Conservation (phyloP, 2,113 vertebrate species). For the Otis tarda region DNA sequence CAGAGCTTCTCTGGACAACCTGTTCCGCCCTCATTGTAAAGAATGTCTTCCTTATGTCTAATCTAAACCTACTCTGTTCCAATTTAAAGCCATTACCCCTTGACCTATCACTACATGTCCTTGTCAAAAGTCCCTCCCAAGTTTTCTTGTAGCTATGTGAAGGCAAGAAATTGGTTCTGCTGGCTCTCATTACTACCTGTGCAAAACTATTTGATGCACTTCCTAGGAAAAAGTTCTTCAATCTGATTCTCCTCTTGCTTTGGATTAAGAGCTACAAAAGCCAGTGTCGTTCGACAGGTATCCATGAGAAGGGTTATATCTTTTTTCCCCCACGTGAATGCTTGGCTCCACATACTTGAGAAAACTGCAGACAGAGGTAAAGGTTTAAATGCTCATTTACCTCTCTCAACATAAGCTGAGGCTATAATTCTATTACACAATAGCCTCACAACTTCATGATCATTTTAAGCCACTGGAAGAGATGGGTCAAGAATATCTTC, state of each 20-base stretch:
- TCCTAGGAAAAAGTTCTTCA: background rate
- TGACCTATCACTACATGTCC: too few relatives aligned
- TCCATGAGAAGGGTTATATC: background rate
- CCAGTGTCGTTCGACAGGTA: background rate
- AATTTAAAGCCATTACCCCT: too few relatives aligned
- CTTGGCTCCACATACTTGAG: background rate
- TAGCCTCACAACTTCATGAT: background rate
- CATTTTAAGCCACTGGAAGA: background rate
- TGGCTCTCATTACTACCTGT: background rate
- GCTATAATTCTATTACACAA: background rate
- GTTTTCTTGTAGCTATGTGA: background rate
- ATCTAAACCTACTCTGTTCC: too few relatives aligned
- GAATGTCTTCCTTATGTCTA: too few relatives aligned
- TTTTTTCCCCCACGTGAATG: background rate
- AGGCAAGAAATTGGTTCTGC: background rate
- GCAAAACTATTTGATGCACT: background rate
- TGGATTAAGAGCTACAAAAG: background rate
- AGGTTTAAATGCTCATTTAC: background rate
- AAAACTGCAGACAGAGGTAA: background rate
- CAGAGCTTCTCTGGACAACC: too few relatives aligned
- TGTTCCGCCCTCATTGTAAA: too few relatives aligned
- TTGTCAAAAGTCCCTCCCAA: too few relatives aligned
- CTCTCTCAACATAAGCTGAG: background rate
- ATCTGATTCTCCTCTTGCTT: background rate
- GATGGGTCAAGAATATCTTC: background rate